Evolutionary conservation across 2,888 invertebrate genomes (phyloP), one percentile per base, ranked within the genome.

Genomic region (Aromia moschata): DNA sequence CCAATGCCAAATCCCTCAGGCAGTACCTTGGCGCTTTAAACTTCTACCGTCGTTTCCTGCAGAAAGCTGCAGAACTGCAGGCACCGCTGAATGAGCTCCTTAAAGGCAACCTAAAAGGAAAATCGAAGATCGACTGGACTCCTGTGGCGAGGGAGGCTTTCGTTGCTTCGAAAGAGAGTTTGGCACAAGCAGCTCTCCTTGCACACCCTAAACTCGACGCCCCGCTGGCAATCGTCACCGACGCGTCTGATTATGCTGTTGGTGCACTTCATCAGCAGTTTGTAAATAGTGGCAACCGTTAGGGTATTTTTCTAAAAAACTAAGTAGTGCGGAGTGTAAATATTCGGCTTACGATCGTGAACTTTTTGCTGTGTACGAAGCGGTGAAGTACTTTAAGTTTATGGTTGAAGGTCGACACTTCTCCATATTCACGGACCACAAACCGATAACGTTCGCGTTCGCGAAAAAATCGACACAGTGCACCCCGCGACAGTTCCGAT

Each of bases 151-250:
- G 9, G 15, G n/a, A 2, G 14, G 40, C 40, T n/a, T 41, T 41
- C 9, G 40, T 16, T 2, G 17, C 17, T 1, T 3, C 40, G 14
- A 14, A 16, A 17, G 2, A 17, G 7, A 41, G 40, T 16, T 41
- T 41, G 17, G 40, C 40, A 16, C n/a, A 16, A 2, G 40, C 40
- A 41, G 40, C 40, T 9, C 9, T 16, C n/a, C 40, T 41, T 9
- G 40, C 40, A 10, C 40, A 41, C 9, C 40, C 17, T 16, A 4
- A 9, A 2, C 16, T 2, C 14, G 16, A 41, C 16, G 2, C 40
- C 16, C 15, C 2, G n/a, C 15, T 41, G 2, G 9, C 40, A 10
- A 2, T 41, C 7, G 40, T 16, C 10, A 1, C 16, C 14, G 40
- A 41, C 16, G 16, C 40, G 2, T 41, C 40, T 1, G 40, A 17